Conservation (phyloP, 2,113 vertebrate species). For the Copsychus sechellarum region DNA sequence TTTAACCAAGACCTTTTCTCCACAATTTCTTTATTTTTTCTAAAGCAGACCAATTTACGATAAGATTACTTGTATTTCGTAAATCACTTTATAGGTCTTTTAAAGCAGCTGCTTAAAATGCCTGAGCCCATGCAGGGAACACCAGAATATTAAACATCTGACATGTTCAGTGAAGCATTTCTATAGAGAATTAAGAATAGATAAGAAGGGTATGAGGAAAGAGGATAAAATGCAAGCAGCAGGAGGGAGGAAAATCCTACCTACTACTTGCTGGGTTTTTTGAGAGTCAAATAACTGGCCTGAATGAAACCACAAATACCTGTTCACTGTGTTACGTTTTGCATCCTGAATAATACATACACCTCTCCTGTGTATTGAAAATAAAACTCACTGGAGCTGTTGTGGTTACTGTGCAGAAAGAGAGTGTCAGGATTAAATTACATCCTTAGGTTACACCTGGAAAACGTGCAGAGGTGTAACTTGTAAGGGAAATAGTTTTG, state of each 20-base stretch:
- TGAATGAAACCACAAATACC: constrained; percentile 3
- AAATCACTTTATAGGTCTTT: neutral
- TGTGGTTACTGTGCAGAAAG: neutral
- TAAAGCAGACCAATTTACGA: neutral
- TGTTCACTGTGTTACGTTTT: neutral
- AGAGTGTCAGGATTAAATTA: constrained; percentile 11
- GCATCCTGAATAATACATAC: constrained; percentile 64
- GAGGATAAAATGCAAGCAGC: constrained; percentile 1
- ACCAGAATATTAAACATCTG: neutral
- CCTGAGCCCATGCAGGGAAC: neutral
- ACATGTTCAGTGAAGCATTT: neutral
- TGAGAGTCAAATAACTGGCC: constrained; percentile 37
- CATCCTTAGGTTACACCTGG: constrained; percentile 9
- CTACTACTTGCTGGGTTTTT: neutral
- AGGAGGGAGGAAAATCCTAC: neutral
- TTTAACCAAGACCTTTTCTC: neutral
- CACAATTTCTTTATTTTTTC: neutral
- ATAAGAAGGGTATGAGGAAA: neutral
- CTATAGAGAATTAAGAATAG: neutral
- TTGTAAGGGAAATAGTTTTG: neutral
- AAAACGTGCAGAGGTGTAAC: neutral
- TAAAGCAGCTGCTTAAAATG: neutral
- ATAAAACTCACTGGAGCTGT: constrained; percentile 3
- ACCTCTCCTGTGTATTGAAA: neutral
- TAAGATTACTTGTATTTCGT: neutral